A percentile compares a stretch with the other conserved stretches of the same genome.
These are phyloP conservation scores for Chelonoidis abingdonii DNA, from an alignment of 2,113 vertebrate species.

Conservation along the genomic window DNA sequence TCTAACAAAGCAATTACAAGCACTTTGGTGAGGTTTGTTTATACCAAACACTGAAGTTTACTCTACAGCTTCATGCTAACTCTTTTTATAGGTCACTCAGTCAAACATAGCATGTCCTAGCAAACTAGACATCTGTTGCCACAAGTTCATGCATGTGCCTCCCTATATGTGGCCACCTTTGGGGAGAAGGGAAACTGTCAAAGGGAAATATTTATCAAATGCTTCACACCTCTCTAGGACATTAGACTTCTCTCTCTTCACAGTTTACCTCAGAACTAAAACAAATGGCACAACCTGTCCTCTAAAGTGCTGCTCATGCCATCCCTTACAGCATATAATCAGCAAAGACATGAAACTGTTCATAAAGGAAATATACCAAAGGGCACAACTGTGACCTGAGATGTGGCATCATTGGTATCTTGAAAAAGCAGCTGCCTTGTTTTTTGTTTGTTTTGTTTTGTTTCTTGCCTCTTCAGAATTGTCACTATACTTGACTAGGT, in stretches of 20 bases:
- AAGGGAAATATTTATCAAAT: conserved; percentile 44
- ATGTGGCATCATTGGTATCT: neutral
- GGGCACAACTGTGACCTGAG: neutral
- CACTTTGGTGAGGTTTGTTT: conserved; percentile 63
- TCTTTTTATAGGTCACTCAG: neutral
- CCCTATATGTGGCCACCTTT: neutral
- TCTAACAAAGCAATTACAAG: conserved; percentile 55
- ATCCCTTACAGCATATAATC: accelerated
- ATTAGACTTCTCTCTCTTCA: neutral
- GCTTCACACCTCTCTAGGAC: neutral
- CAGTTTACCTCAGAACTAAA: conserved; percentile 38
- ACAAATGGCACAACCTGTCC: conserved; percentile 37
- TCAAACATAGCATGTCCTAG: conserved; percentile 25
- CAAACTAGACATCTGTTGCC: conserved; percentile 2
- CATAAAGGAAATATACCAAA: neutral
- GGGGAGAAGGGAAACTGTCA: neutral
- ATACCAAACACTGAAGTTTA: conserved; percentile 52
- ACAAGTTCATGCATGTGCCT: neutral
- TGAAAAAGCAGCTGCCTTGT: neutral
- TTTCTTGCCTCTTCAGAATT: neutral
- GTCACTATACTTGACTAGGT: neutral
- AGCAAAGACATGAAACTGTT: neutral
- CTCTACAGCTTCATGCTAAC: conserved; percentile 45
- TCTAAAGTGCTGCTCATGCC: accelerated
- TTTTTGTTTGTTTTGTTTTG: neutral